phyloP scores from a whole-genome alignment of 1,140 invertebrate species.

The silkworm (Bombyx mori) region ASM3026992v2 NC_085112.1:5681001-5681500 shows the following conservation, averaged over 20 bases:
- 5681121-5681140: conserved; percentile 69
- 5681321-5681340: conserved; percentile 48
- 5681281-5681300: conserved; percentile 63
- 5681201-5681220: conserved; percentile 66
- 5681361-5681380: conserved; percentile 3
- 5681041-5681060: no score
- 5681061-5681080: conserved; percentile 57
- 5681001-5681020: no score
- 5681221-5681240: conserved; percentile 72
- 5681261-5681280: conserved; percentile 66
- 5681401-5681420: no score
- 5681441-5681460: no score
- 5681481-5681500: no score
- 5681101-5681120: conserved; percentile 64
- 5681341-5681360: conserved; percentile 34
- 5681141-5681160: conserved; percentile 58
- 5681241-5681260: conserved; percentile 58
- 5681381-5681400: no score
- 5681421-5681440: no score
- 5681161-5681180: conserved; percentile 59
- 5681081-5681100: conserved; percentile 48
- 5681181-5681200: conserved; percentile 68
- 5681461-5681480: no score
- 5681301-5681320: conserved; percentile 63
- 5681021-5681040: no score